Base-by-base conservation (phyloP, 2,113 vertebrate species). In the Vidua macroura region DNA sequence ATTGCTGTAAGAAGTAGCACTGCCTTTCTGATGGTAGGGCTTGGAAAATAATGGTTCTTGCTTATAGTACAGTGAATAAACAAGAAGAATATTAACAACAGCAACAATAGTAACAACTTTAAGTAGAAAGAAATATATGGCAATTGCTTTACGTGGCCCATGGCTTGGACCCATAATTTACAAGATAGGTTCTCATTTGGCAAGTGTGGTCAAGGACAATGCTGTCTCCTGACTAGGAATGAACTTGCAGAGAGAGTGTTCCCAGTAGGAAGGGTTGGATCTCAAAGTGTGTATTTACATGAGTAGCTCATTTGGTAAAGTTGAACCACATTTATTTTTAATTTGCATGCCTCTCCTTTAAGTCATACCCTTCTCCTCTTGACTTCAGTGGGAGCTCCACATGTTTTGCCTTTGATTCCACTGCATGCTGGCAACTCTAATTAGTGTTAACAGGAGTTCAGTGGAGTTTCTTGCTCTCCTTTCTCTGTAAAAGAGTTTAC, bases 281-380 rank as follows among this genome's bases (percentile, higher is more conserved):
- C 77, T 89, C 81, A 64, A 75, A 82, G 52, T 5, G 2, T 28
- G 58, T 72, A 56, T 92, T 96, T 85, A 80, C 48, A 39, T 48
- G 83, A 46, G 43, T 63, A 88, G 60, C 44, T 92, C 64, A 62
- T 87, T 69, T 93, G 70, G 58, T 91, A 85, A 69, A 4, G 7
- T 37, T 72, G 77, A 81, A 72, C 58, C 33, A 7, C 86, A 72
- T 72, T 35, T 91, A 86, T 84, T 95, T 91, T 88, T 84, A 83
- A 93, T 93, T 92, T 93, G 24, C 52, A 46, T 96, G 77, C 49
- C 27, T 95, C 66, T 94, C 77, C 66, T 95, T 94, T 91, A 91
- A 91, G 77, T 56, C 49, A 68, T 91, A 68, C 13, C 21, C 62
- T 83, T 94, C 79, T 90, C 81, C 39, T 72, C 43, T 55, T 80